These are phyloP conservation scores for Galago senegalensis DNA, from an alignment of 2,797 vertebrate genomes.

Conservation along the genomic window DNA sequence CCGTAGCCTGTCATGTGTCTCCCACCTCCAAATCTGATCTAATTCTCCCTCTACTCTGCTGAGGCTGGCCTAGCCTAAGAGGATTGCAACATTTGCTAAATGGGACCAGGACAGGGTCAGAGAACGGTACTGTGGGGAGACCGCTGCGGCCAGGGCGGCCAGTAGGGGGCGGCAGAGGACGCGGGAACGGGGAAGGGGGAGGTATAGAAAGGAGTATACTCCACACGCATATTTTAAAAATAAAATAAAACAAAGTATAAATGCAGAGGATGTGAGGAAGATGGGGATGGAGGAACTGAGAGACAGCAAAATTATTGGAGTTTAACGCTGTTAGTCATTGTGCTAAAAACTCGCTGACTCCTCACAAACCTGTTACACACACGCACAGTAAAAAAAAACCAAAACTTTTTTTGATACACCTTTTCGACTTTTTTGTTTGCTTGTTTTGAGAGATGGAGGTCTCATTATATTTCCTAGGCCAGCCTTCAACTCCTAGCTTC, in stretches of 20 bases:
- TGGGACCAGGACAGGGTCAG: not conserved
- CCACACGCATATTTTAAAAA: not conserved
- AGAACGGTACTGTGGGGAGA: not conserved
- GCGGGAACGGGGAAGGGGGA: not conserved
- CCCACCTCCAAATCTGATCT: not conserved
- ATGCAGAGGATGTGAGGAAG: not conserved
- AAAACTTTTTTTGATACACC: not conserved
- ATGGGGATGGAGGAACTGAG: not conserved
- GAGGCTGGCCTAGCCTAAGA: slow-evolving; percentile 20
- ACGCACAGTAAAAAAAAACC: not conserved
- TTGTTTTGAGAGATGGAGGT: not conserved
- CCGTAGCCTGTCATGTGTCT: not conserved
- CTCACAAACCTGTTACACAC: not conserved
- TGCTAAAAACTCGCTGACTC: not conserved
- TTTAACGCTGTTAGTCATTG: no score
- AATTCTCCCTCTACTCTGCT: not conserved
- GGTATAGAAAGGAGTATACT: not conserved
- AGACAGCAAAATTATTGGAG: not conserved
- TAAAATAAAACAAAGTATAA: not conserved
- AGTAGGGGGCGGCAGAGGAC: not conserved
- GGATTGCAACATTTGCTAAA: slow-evolving; percentile 56
- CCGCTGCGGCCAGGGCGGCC: not conserved
- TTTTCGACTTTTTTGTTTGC: not conserved
- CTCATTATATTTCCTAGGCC: no score
- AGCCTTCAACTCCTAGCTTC: no score